Base-by-base conservation (phyloP, 2,113 vertebrate genomes). In the Caretta caretta region DNA sequence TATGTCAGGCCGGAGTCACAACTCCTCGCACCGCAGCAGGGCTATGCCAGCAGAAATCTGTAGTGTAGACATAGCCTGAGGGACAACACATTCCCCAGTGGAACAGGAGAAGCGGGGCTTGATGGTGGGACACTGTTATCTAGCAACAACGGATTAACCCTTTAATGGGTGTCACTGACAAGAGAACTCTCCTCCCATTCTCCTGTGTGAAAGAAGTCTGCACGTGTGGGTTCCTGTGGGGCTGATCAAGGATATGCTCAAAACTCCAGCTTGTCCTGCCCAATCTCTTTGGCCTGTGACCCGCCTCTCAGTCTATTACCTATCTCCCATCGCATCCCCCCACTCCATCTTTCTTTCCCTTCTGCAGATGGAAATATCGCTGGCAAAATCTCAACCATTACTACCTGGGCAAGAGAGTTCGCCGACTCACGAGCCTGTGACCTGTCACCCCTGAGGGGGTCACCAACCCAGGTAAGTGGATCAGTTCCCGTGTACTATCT, bases 331-430 rank as follows among this genome's bases (percentile, higher is more conserved):
- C 10, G 3, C 75, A 4, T 14, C 24, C 75, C 25, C 42, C 2
- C 24, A 25, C 75, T 12, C 24, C n/a, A n/a, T 38, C 35, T 59
- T 31, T 31, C 8, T 24, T 17, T 69, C 31, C 1, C 49, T 79
- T 65, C 69, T 88, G 50, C 81, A 92, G 91, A 56, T 92, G 91
- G 91, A 92, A 88, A 51, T 38, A 88, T 50, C 91, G 25, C 27
- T 92, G 91, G 91, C 91, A 92, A 50, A 27, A 84, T 76, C 86
- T 92, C 38, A 84, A 92, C 57, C 35, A 69, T 31, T 51, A 80
- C 19, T 92, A 92, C 81, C 86, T 92, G 86, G 75, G 91, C 31
- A 92, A 92, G 81, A 69, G 75, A 46, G 31, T 29, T 27, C 69
- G 46, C 42, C 46, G 16, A 19, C 50, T 88, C 72, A 19, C 65